Percentiles rank a stretch among this genome's conserved stretches.
Evolutionary conservation across 1,140 invertebrate species (phyloP).

Genomic region (Aculops lycopersici): DNA sequence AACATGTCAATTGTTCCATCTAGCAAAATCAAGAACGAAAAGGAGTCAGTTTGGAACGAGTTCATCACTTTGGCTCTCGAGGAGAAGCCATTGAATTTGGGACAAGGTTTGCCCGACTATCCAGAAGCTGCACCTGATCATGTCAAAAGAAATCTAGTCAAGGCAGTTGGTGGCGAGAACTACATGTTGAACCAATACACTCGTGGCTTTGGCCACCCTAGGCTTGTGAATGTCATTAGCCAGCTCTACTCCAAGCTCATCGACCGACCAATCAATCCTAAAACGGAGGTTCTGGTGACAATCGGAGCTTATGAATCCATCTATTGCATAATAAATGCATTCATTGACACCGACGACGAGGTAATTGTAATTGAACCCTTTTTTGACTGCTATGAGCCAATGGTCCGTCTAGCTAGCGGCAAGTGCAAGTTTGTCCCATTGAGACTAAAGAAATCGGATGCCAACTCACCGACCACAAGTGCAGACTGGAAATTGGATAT

Average conservation of each 20-base stretch:
- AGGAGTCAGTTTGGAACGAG: slow-evolving; percentile 41
- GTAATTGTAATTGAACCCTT: slow-evolving; percentile 88
- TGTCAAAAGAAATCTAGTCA: slow-evolving; percentile 38
- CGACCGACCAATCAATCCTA: slow-evolving; percentile 34
- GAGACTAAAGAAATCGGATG: slow-evolving; percentile 12
- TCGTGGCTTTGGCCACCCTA: slow-evolving; percentile 37
- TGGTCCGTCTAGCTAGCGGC: slow-evolving; percentile 58
- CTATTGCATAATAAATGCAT: slow-evolving; percentile 44
- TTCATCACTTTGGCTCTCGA: slow-evolving; percentile 54
- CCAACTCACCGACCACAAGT: slow-evolving; percentile 22
- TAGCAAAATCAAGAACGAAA: background rate
- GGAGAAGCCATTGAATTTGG: slow-evolving; percentile 67
- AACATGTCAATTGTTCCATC: no score
- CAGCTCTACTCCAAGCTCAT: slow-evolving; percentile 52
- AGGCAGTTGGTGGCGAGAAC: slow-evolving; percentile 31
- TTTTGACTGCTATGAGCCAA: slow-evolving; percentile 88
- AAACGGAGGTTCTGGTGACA: slow-evolving; percentile 53
- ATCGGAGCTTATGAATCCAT: slow-evolving; percentile 63
- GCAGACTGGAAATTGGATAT: slow-evolving; percentile 61
- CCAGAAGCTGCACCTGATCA: slow-evolving; percentile 45
- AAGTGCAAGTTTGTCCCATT: slow-evolving; percentile 54
- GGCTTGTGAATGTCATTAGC: slow-evolving; percentile 44
- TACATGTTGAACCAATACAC: slow-evolving; percentile 52
- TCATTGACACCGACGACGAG: slow-evolving; percentile 46
- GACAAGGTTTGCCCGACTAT: slow-evolving; percentile 88